phyloP scores from a whole-genome alignment of 2,797 vertebrate species.

The Chelon labrosus region DNA sequence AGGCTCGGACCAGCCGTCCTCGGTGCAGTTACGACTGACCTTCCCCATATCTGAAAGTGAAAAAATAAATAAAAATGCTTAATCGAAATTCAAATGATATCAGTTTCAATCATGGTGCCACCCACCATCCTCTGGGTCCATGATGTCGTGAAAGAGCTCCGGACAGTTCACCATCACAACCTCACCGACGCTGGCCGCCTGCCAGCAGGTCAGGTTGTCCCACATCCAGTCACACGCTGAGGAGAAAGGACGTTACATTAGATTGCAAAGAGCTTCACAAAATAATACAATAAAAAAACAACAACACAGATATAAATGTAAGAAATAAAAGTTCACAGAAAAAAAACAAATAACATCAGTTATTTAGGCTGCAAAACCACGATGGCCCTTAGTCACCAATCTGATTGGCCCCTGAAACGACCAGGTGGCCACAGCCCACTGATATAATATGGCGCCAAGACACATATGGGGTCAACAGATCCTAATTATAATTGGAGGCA shows the following conservation, averaged over 20 bases:
- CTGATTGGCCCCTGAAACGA: too few relatives aligned
- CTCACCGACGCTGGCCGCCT: slow-evolving; percentile 88
- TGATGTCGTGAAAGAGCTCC: slow-evolving; percentile 88
- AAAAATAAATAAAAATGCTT: background rate
- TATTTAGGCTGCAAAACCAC: too few relatives aligned
- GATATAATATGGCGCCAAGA: too few relatives aligned
- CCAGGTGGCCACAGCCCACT: too few relatives aligned
- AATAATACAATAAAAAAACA: too few relatives aligned
- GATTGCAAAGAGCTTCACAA: too few relatives aligned
- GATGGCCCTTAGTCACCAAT: too few relatives aligned
- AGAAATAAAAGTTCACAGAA: too few relatives aligned
- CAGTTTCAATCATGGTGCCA: background rate
- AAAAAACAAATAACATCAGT: too few relatives aligned
- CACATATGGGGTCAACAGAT: too few relatives aligned
- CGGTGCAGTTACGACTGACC: slow-evolving; percentile 95
- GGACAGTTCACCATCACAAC: slow-evolving; percentile 92
- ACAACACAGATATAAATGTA: too few relatives aligned
- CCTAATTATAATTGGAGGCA: too few relatives aligned
- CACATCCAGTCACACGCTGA: slow-evolving; percentile 94
- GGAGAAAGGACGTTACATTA: background rate
- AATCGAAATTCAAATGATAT: background rate
- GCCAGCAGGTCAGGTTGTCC: slow-evolving; percentile 98
- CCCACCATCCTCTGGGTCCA: slow-evolving; percentile 89
- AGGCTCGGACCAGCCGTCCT: slow-evolving; percentile 94
- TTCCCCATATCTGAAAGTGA: slow-evolving; percentile 82